These are phyloP conservation scores for Neomorphus geoffroyi DNA, from an alignment of 2,797 vertebrate genomes.

Conservation along the genomic window DNA sequence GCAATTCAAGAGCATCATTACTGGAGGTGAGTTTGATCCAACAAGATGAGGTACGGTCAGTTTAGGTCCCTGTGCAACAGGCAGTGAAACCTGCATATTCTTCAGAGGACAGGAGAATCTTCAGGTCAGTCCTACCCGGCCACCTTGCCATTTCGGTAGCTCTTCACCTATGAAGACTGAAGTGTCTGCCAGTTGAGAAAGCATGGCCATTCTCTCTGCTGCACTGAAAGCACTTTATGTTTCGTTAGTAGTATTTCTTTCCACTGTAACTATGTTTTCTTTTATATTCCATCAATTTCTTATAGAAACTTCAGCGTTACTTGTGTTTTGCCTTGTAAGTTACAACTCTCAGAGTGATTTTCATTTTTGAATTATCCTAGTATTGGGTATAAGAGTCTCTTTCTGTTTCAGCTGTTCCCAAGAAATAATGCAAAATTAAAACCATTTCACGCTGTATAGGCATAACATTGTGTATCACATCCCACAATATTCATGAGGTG, in stretches of 20 bases:
- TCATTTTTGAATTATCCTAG: not conserved
- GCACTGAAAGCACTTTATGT: too few species aligned
- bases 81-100: not conserved
- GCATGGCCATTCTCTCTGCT: not conserved
- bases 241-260: not conserved
- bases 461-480: not conserved
- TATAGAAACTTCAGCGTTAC: not conserved
- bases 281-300: not conserved
- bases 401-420: not conserved
- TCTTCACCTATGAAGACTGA: not conserved
- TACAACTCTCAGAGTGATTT: not conserved
- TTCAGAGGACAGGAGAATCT: not conserved
- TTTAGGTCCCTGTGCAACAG: rapidly evolving
- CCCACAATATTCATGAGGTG: not conserved
- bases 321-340: not conserved
- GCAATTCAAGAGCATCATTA: rapidly evolving
- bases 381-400: not conserved
- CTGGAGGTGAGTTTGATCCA: rapidly evolving
- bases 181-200: not conserved
- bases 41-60: rapidly evolving
- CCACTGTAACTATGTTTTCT: not conserved
- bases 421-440: not conserved
- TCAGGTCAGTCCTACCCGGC: rapidly evolving
- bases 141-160: rapidly evolving
- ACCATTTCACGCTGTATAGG: not conserved